Base-by-base conservation (phyloP, 2,797 vertebrate genomes). In the Sebastes miniatus region DNA sequence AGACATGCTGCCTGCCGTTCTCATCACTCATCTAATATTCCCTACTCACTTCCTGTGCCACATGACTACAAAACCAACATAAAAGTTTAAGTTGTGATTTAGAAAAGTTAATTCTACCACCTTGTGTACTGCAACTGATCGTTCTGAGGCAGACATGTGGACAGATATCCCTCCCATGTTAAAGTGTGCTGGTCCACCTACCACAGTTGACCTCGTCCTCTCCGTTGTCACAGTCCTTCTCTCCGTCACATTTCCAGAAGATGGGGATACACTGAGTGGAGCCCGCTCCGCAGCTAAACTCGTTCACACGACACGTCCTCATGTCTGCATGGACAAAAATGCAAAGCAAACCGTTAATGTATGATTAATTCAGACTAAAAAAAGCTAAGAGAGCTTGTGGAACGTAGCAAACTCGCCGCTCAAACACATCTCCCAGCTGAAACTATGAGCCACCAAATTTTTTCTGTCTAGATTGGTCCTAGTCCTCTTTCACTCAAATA, bases 221-320 rank as follows among this genome's bases (percentile, higher is more conserved):
- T 79, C 96, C 98, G 81, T 95, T 97, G 94, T 97, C 97, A 83
- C 99, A 99, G 95, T 99, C 99, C 87, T 91, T 96, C 93, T 99
- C 98, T 76, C 97, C 97, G 81, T 99, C 99, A 89, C 99, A 99
- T 81, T 97, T 97, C 99, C 99, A 99, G 93, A 96, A 98, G 71
- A 96, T 61, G 6, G 99, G 98, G 90, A 99, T 97, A 79, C 99
- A 99, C 84, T 98, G 97, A 34, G 96, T 97, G 85, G 98, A 97
- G 67, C 95, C 96, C 3, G 95, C 93, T 7, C 97, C 97, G 87
- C 99, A 99, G 94, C 96, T 98, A 84, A 99, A 97, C 95, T 99
- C 97, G 69, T 97, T 98, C 86, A 96, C 90, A 56, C 96, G 96
- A 88, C 99, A 99, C 2, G 97, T 99, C 95, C 97, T 96, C 81